phyloP scores from a whole-genome alignment of 64 coral and sea anemone species.

The Dendronephthya gigantea region DNA sequence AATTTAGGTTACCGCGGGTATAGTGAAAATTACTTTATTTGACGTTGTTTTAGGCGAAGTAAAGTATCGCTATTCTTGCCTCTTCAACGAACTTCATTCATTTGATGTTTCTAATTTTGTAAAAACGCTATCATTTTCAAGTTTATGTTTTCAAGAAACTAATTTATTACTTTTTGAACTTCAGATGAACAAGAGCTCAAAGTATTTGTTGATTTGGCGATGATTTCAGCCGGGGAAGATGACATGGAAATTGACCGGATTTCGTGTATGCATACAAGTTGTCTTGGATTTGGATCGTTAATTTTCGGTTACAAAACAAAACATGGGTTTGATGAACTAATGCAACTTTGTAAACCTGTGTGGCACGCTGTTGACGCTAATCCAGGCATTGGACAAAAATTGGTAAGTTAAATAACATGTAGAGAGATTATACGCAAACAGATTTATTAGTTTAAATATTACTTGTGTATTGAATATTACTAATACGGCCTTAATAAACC shows the following conservation, averaged over 20 bases:
- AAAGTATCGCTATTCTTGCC: no score
- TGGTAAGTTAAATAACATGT: conserved; percentile 27
- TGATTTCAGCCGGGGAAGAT: conserved; percentile 77
- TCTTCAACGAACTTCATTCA: no score
- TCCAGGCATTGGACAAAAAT: conserved; percentile 36
- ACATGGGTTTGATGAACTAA: conserved; percentile 53
- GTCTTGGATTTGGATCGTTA: conserved; percentile 65
- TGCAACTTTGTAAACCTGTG: conserved; percentile 52
- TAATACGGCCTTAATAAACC: no score
- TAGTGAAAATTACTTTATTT: no score
- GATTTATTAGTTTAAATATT: background rate
- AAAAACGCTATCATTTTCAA: no score
- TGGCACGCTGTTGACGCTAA: conserved; percentile 66
- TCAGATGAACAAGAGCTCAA: conserved; percentile 57
- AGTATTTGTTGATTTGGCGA: conserved; percentile 75
- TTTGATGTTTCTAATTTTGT: no score
- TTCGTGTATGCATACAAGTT: conserved; percentile 69
- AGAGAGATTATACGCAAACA: background rate
- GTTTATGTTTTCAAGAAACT: no score
- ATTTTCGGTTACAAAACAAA: conserved; percentile 58
- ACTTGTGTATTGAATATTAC: no score
- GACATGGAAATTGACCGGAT: conserved; percentile 79
- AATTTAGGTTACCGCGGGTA: no score
- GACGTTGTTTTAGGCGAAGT: no score
- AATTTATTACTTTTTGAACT: background rate